These are phyloP conservation scores for Cyclophora punctaria DNA, from an alignment of 2,888 invertebrate species.

Conservation along the genomic window DNA sequence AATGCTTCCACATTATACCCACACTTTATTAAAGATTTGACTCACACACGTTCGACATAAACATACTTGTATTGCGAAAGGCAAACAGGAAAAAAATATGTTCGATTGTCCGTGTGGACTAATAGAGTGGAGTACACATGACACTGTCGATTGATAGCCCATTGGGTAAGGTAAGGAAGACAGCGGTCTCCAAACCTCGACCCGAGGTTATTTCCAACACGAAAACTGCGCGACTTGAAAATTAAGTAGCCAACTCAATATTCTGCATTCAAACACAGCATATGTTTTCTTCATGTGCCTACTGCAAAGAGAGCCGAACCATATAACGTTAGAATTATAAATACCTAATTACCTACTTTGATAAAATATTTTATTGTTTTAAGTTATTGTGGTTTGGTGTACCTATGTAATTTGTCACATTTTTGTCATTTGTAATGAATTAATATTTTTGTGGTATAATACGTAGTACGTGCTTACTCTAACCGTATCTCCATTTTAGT, in stretches of 20 bases:
- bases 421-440: too few relatives aligned
- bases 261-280: conserved; percentile 17
- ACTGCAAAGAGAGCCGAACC: conserved; percentile 13
- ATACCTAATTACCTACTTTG: conserved; percentile 11
- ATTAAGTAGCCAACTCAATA: conserved; percentile 39
- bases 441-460: too few relatives aligned
- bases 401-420: too few relatives aligned
- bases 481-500: too few relatives aligned
- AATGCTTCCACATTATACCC: too few relatives aligned
- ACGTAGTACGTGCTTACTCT: too few relatives aligned
- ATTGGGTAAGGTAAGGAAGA: conserved; percentile 19
- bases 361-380: too few relatives aligned
- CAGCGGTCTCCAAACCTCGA: conserved; percentile 49
- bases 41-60: too few relatives aligned
- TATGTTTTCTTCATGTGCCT: conserved; percentile 9
- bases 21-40: too few relatives aligned
- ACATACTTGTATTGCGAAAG: background rate
- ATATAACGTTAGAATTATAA: conserved; percentile 12
- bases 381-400: too few relatives aligned
- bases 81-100: conserved; percentile 1
- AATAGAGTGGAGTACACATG: background rate
- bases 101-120: background rate
- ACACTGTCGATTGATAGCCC: conserved; percentile 5
- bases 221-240: conserved; percentile 51
- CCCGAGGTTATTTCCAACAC: conserved; percentile 54